Evolutionary conservation across 1,140 invertebrate species (phyloP).

Genomic region (Platyura marginata): DNA sequence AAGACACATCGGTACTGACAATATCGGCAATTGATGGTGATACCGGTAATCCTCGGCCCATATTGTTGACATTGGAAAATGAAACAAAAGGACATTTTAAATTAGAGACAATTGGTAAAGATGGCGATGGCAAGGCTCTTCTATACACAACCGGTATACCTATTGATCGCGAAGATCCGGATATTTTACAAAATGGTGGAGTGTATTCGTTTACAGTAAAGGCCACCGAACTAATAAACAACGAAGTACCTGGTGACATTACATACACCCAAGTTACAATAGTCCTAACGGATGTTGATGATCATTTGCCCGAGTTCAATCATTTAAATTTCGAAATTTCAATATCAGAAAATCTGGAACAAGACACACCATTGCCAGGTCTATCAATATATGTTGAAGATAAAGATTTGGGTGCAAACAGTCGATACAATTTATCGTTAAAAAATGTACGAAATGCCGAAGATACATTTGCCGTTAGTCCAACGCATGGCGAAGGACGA

Average conservation of each 20-base stretch:
- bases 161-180: conserved; percentile 52
- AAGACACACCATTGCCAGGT: conserved; percentile 44
- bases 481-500: conserved; percentile 44
- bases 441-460: conserved; percentile 38
- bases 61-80: conserved; percentile 44
- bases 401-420: conserved; percentile 54
- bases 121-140: conserved; percentile 29
- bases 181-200: conserved; percentile 54
- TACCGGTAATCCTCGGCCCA: conserved; percentile 43
- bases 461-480: conserved; percentile 43
- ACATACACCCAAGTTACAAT: conserved; percentile 51
- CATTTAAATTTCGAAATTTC: conserved; percentile 42
- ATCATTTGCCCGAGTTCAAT: conserved; percentile 62
- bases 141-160: conserved; percentile 42
- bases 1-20: conserved; percentile 37
- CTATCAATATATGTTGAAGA: conserved; percentile 58
- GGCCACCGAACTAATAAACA: conserved; percentile 56
- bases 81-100: conserved; percentile 49
- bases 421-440: conserved; percentile 45
- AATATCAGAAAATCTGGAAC: conserved; percentile 59
- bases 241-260: conserved; percentile 45
- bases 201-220: conserved; percentile 53
- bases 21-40: conserved; percentile 60
- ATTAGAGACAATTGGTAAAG: conserved; percentile 29
- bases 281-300: conserved; percentile 67